These are phyloP conservation scores for Eulemur macaco DNA, from an alignment of 2,113 vertebrate genomes.

Conservation along the genomic window DNA sequence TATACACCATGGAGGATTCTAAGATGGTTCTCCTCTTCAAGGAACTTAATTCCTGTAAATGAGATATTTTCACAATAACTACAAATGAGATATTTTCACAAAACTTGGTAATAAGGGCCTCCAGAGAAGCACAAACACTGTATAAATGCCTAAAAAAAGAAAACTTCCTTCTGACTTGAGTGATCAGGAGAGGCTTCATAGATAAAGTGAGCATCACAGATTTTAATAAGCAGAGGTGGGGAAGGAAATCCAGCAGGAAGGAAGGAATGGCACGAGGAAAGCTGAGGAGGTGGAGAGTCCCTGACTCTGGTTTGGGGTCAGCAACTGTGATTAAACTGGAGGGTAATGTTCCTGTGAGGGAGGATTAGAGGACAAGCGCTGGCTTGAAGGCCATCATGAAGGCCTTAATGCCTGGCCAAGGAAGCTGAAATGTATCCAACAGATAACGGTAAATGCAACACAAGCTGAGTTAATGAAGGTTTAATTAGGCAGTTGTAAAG, in stretches of 20 bases:
- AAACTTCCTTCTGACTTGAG: neutral
- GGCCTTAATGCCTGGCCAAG: neutral
- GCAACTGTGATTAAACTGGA: fast-evolving
- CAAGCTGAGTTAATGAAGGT: neutral
- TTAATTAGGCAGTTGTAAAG: neutral
- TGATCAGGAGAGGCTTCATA: neutral
- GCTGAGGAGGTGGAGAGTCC: neutral
- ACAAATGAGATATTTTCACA: neutral
- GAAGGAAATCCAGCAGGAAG: fast-evolving
- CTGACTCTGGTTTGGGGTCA: neutral
- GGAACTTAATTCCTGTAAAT: neutral
- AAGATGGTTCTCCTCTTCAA: neutral
- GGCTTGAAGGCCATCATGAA: neutral
- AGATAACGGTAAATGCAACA: too few relatives aligned
- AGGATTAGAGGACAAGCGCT: neutral
- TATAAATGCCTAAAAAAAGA: neutral
- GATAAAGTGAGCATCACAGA: too few relatives aligned
- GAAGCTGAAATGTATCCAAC: neutral
- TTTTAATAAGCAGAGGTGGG: neutral
- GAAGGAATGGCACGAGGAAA: neutral
- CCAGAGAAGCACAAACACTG: neutral
- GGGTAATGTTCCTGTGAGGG: neutral
- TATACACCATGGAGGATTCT: neutral
- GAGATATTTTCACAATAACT: neutral
- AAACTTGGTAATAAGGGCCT: neutral